Evolutionary conservation across 2,888 invertebrate species (phyloP).

Genomic region (Lepidocyrtinus sp.): DNA sequence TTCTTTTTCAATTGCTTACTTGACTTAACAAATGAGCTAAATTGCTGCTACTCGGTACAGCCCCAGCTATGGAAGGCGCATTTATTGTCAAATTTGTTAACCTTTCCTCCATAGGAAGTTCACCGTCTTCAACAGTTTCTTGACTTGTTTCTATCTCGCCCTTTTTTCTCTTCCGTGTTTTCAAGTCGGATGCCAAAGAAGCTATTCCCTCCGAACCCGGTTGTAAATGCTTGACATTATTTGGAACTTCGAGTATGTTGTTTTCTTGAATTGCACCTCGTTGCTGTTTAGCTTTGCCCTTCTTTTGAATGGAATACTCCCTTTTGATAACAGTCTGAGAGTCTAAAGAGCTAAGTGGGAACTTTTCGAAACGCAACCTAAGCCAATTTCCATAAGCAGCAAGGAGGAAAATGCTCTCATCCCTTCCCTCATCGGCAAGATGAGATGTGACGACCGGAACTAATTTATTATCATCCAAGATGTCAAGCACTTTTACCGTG

Average conservation of each 20-base stretch:
- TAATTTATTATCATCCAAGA: conserved; percentile 74
- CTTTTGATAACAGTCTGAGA: conserved; percentile 74
- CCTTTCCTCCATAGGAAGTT: conserved; percentile 87
- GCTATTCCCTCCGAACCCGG: conserved; percentile 71
- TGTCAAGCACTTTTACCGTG: conserved; percentile 78
- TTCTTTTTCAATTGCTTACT: too few species aligned
- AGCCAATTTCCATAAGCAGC: conserved; percentile 77
- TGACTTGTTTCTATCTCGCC: conserved; percentile 71
- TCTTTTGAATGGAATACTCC: conserved; percentile 71
- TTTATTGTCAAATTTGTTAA: conserved; percentile 85
- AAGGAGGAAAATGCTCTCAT: conserved; percentile 73
- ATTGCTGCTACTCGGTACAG: conserved; percentile 79
- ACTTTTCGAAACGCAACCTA: conserved; percentile 77
- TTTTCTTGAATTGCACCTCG: not conserved
- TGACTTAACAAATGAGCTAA: conserved; percentile 85
- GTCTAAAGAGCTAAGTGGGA: conserved; percentile 74
- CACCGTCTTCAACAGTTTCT: conserved; percentile 53
- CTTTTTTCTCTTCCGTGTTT: conserved; percentile 72
- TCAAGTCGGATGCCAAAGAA: conserved; percentile 64
- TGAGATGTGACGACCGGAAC: conserved; percentile 75
- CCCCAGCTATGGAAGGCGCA: conserved; percentile 73
- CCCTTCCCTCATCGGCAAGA: conserved; percentile 71
- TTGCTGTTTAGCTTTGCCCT: conserved; percentile 27
- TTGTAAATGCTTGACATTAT: conserved; percentile 75
- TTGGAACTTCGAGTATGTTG: conserved; percentile 71